Evolutionary conservation across 2,888 invertebrate species (phyloP), one percentile per base, ranked within the genome.

Genomic region (Rhagophthalmus giganteus): DNA sequence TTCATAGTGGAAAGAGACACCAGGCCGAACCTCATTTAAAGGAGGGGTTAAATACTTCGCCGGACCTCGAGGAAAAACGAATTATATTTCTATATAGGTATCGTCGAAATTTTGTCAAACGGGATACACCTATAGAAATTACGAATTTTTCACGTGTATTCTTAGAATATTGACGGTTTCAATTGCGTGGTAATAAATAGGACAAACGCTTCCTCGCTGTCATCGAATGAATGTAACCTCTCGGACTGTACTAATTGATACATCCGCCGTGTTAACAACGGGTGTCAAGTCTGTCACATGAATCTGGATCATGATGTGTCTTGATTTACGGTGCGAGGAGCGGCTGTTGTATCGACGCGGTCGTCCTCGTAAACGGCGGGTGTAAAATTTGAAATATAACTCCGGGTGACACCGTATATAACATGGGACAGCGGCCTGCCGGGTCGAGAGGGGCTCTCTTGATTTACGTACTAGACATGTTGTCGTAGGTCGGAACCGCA

Each of bases 301-400:
- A 53, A 53, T 53, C 53, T 53, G 53, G 47, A 38, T 37, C 52
- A 41, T 38, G 53, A 48, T 48, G 48, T 44, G 46, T 47, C 53
- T 48, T 53, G 53, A 53, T 53, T 53, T 53, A 53, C 53, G 47
- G 47, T 48, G 44, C 33, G 48, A 53, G 42, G 42, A 53, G 48
- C 48, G 42, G 32, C 33, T 35, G 53, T 39, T 46, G 53, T 48
- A 53, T 53, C 55, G 52, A 55, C 52, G 52, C 48, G 48, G 55
- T 42, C 55, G 52, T 46, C 44, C 55, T 52, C 55, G 55, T 48
- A 52, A 52, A 56, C 53, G 53, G 49, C 51, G 56, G 54, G 58
- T 54, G 54, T 56, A 54, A 57, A 58, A 56, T 53, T 57, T 58
- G 58, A 58, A 54, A 56, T 58, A 58, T 54, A 54, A 56, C 58